These are phyloP conservation scores for Melanostigma gelatinosum DNA, from an alignment of 2,113 vertebrate species.

Conservation along the genomic window DNA sequence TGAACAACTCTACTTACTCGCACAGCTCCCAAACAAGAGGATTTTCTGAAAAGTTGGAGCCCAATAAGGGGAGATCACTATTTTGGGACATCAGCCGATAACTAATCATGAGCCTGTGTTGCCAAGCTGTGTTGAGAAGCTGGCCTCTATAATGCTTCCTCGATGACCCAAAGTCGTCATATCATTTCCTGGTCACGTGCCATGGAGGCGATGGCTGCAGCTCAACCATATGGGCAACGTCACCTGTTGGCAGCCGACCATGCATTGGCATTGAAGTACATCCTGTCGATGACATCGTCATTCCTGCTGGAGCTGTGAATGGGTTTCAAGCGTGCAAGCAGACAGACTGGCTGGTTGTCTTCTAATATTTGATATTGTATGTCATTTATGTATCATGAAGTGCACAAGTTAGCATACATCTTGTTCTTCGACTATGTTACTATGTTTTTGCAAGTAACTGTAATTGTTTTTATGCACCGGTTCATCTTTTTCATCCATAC, in stretches of 20 bases:
- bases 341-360: not conserved
- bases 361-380: not conserved
- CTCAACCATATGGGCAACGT: slow-evolving; percentile 6
- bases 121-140: slow-evolving; percentile 33
- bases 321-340: not conserved
- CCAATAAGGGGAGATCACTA: not conserved
- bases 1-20: slow-evolving; percentile 35
- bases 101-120: slow-evolving; percentile 22
- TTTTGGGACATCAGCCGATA: slow-evolving; percentile 31
- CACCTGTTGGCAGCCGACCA: slow-evolving; percentile 13
- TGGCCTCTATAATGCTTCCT: slow-evolving; percentile 17
- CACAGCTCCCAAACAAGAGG: slow-evolving; percentile 39
- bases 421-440: not conserved
- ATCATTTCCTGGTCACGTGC: not conserved
- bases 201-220: not conserved
- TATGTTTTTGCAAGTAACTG: not conserved
- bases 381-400: not conserved
- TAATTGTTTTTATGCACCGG: not conserved
- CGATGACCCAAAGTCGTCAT: slow-evolving; percentile 12
- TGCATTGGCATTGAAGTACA: slow-evolving; percentile 2
- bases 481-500: not conserved
- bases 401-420: not conserved
- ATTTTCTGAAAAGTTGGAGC: slow-evolving; percentile 37
- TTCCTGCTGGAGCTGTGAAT: not conserved
- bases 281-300: slow-evolving; percentile 16